A percentile compares a stretch with the other conserved stretches of the same genome.
phyloP scores from a whole-genome alignment of 1,140 invertebrate species.

The Pachypsylla venusta region DNA sequence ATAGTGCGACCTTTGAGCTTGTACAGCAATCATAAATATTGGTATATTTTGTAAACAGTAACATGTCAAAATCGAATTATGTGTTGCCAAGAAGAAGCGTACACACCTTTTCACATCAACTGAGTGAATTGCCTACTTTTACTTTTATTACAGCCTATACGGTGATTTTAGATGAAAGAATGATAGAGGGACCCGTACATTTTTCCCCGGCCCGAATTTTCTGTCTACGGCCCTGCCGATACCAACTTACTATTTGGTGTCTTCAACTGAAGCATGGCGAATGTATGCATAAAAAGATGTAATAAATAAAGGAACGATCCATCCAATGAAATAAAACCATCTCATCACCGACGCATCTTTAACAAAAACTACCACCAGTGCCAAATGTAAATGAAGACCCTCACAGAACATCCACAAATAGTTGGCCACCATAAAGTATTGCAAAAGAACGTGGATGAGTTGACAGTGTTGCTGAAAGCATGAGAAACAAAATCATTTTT shows the following conservation, averaged over 20 bases:
- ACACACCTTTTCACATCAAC: too few relatives aligned
- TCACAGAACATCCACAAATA: constrained; percentile 45
- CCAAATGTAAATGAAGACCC: constrained; percentile 41
- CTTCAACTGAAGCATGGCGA: constrained; percentile 24
- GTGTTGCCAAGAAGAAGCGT: too few relatives aligned
- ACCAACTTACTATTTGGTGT: constrained; percentile 26
- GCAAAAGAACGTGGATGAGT: constrained; percentile 37
- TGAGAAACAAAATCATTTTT: constrained; percentile 12
- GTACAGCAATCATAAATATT: too few relatives aligned
- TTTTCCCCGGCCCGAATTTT: too few relatives aligned
- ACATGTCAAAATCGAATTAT: too few relatives aligned
- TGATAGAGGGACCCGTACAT: too few relatives aligned
- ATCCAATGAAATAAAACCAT: constrained; percentile 40
- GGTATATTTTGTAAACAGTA: too few relatives aligned
- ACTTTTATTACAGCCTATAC: too few relatives aligned
- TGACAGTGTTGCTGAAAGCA: constrained; percentile 36
- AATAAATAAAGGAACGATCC: constrained; percentile 33
- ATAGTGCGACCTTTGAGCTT: too few relatives aligned
- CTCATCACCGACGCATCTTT: constrained; percentile 36
- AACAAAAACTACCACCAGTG: constrained; percentile 41
- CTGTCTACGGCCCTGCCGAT: too few relatives aligned
- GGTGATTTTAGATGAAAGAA: too few relatives aligned
- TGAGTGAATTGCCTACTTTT: too few relatives aligned
- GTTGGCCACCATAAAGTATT: constrained; percentile 42
- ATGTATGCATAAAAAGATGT: constrained; percentile 30